Conservation (phyloP, 2,113 vertebrate species). For the Eptatretus burgeri region DNA sequence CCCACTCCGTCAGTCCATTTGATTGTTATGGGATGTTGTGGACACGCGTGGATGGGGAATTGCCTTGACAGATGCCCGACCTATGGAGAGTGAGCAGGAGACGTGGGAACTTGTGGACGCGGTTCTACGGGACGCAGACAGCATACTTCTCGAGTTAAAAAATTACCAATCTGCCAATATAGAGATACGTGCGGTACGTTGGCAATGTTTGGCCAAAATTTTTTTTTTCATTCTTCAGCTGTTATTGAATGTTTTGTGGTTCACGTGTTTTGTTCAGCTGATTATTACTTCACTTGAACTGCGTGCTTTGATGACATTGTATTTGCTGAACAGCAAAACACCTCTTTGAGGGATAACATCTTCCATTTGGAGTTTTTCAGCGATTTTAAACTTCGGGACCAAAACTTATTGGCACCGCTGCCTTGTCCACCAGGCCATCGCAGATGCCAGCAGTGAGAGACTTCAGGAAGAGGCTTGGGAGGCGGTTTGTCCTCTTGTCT, state of each 20-base stretch:
- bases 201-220: no score
- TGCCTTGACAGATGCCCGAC: constrained; percentile 44
- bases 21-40: no score
- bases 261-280: no score
- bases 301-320: neutral
- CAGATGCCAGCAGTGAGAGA: constrained; percentile 57
- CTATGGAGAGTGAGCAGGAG: constrained; percentile 64
- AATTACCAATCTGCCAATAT: constrained; percentile 85
- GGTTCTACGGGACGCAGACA: constrained; percentile 80
- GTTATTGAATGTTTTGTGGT: no score
- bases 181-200: constrained; percentile 74
- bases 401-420: neutral
- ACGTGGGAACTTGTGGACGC: constrained; percentile 90
- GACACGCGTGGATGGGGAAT: neutral
- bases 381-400: neutral
- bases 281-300: no score
- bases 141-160: constrained; percentile 58
- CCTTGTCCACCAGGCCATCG: constrained; percentile 42
- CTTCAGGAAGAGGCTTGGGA: constrained; percentile 85
- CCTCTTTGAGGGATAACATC: neutral
- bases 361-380: neutral
- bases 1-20: no score
- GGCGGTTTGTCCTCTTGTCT: constrained; percentile 71
- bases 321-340: neutral
- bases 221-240: no score